Evolutionary conservation across 2,888 invertebrate genomes (phyloP), one percentile per base, ranked within the genome.

Genomic region (Cerceris rybyensis): DNA sequence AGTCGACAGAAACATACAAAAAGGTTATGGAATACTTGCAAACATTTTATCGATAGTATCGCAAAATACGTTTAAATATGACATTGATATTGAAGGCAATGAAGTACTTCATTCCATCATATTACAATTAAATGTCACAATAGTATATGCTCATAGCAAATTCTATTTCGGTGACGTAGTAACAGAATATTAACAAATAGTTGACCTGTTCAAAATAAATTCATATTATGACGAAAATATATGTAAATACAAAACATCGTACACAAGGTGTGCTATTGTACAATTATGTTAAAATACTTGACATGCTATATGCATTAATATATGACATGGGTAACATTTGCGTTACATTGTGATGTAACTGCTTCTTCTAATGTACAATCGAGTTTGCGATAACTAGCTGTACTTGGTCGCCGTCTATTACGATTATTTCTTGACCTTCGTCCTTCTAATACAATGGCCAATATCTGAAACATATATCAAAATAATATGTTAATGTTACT

Each of bases 351-450:
- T 0, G 95, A 95, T 6, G 94, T 94, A 55, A 95, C 94, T 49
- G 95, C 95, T 91, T 95, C 95, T 91, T 95, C 95, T 75, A 95
- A 92, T 86, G 94, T 95, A 81, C 94, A 94, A 88, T 95, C 95
- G 70, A 96, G 92, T 88, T 95, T 95, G 70, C 94, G 93, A 88
- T 95, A 95, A 85, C 93, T 94, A 0, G 95, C 94, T 2, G 95
- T 94, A 86, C 94, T 94, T 55, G 95, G 94, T 78, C 95, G 93
- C 79, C 94, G 92, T 70, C 94, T 89, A 49, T 87, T 87, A 8
- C 92, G 89, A 70, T 91, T 88, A 88, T 92, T 86, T 87, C 93
- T 85, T 70, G 93, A 91, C 91, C 93, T 88, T 77, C 94, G 92
- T 28, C 95, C 95, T 92, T 96, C 96, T 50, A 96, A 90, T 60